Evolutionary conservation across 1,140 invertebrate genomes (phyloP), one percentile per base, ranked within the genome.

Genomic region (Sesamia nonagrioides): DNA sequence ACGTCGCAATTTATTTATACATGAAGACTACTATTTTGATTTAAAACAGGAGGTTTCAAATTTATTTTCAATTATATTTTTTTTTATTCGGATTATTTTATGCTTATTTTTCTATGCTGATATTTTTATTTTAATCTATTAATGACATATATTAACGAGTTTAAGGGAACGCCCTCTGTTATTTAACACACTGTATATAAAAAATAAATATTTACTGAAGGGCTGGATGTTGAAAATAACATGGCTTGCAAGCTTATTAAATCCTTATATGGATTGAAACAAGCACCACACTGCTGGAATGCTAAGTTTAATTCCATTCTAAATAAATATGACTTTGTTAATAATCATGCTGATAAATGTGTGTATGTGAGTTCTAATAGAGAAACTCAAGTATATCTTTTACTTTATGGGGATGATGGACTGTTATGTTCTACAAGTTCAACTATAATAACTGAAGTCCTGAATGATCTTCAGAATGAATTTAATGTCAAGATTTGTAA

Each of bases 341-440:
- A 72, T 69, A 89, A 75, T 73, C 60, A 85, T 35, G 66, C 77
- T 48, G 84, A 89, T 77, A 83, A 72, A 66, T 91, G 88, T 82
- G 54, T 89, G 0, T 90, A 86, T 82, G 61, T 72, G n/a, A 63
- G 78, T 54, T 71, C 74, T 74, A 56, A 81, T 17, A 48, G 82
- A 33, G 79, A 82, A 4, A 69, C 78, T 1, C 73, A 58, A 79
- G 50, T 92, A 15, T 85, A 84, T 17, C 17, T 52, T 0, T 17
- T 52, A 6, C 5, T 52, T n/a, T 52, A 52, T 52, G 50, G 17
- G 1, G 50, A 52, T 52, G 50, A 52, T 17, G 50, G 50, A 0
- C 6, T 52, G 3, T 0, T 52, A 4, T 1, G 17, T 1, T 52
- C 50, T 6, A n/a, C n/a, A 17, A 6, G 6, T 2, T 6, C 5